Evolutionary conservation across 2,797 vertebrate species (phyloP).

Genomic region (Poeciliopsis presidionis): DNA sequence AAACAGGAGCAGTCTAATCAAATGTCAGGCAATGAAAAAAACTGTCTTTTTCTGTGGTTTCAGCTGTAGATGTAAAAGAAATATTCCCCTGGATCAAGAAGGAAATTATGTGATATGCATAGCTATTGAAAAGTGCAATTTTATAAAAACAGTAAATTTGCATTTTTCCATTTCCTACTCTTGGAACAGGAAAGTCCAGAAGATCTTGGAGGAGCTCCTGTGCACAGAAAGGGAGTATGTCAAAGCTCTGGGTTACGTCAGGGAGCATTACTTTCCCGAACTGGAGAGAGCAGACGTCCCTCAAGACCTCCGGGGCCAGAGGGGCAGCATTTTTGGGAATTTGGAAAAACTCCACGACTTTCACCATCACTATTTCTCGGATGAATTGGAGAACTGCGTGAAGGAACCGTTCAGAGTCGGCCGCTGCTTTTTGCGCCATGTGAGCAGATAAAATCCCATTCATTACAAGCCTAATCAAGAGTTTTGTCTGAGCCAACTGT

Average conservation of each 20-base stretch:
- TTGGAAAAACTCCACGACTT: conserved; percentile 87
- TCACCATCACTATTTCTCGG: conserved; percentile 82
- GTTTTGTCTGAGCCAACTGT: background rate
- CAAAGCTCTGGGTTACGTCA: conserved; percentile 82
- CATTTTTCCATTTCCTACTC: conserved; percentile 29
- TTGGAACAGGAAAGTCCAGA: conserved; percentile 76
- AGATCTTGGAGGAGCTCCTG: conserved; percentile 84
- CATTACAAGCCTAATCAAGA: background rate
- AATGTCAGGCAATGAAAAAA: background rate
- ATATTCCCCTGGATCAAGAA: background rate
- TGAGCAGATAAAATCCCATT: conserved; percentile 27
- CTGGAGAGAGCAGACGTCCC: conserved; percentile 83
- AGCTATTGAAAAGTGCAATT: background rate
- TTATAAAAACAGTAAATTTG: background rate
- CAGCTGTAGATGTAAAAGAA: background rate
- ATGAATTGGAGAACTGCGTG: conserved; percentile 79
- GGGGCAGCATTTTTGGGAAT: conserved; percentile 84
- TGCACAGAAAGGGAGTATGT: conserved; percentile 84
- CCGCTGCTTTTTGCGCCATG: conserved; percentile 83
- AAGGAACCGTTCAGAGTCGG: conserved; percentile 80
- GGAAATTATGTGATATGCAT: background rate
- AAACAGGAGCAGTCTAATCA: background rate
- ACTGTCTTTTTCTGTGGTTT: background rate
- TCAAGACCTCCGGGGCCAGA: conserved; percentile 84
- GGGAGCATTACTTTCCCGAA: conserved; percentile 84